Percentiles rank a stretch among this genome's conserved stretches.
Evolutionary conservation across 2,888 invertebrate genomes (phyloP).

Genomic region (Pollenia griseotomentosa): DNA sequence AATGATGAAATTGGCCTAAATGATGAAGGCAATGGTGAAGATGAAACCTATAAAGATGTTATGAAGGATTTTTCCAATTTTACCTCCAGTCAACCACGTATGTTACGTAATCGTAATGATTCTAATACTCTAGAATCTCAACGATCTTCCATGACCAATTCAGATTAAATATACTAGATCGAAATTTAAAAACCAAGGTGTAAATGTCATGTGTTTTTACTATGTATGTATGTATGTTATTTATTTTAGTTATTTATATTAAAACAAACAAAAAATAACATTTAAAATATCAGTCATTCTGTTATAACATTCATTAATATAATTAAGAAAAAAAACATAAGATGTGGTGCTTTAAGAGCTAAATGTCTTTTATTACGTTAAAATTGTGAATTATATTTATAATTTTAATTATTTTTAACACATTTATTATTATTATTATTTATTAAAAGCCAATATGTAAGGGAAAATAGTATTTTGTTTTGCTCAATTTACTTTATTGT

Average conservation of each 20-base stretch:
- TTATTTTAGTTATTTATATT: constrained; percentile 72
- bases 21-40: constrained; percentile 90
- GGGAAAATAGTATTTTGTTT: constrained; percentile 44
- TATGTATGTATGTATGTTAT: constrained; percentile 62
- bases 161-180: constrained; percentile 76
- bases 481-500: constrained; percentile 49
- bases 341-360: constrained; percentile 62
- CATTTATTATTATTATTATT: constrained; percentile 63
- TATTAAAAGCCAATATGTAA: constrained; percentile 57
- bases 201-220: constrained; percentile 54
- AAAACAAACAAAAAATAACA: constrained; percentile 46
- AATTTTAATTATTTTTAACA: constrained; percentile 35
- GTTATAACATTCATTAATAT: constrained; percentile 62
- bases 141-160: constrained; percentile 82
- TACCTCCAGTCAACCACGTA: constrained; percentile 92
- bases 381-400: constrained; percentile 51
- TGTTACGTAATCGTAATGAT: constrained; percentile 83
- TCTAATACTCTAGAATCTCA: constrained; percentile 83
- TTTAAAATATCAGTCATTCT: constrained; percentile 67
- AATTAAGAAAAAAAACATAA: constrained; percentile 48
- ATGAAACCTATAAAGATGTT: constrained; percentile 95
- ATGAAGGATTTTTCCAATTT: constrained; percentile 95
- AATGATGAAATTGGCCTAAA: constrained; percentile 97
- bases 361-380: constrained; percentile 59
- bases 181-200: constrained; percentile 32